These are phyloP conservation scores for Pharmacophagus antenor DNA, from an alignment of 2,888 invertebrate species.

Conservation along the genomic window DNA sequence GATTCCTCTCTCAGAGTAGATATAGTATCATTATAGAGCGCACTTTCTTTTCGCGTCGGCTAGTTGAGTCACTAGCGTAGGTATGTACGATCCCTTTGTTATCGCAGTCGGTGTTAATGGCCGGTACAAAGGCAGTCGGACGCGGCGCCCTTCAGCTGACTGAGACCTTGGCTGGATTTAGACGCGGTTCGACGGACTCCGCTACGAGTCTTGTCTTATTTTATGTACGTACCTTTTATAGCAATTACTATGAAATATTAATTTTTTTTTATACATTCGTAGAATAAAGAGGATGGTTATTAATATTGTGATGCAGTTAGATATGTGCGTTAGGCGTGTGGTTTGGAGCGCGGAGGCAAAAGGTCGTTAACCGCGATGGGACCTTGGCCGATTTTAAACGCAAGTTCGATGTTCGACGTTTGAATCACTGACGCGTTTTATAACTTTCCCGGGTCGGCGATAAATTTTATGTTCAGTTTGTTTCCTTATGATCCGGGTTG, in stretches of 20 bases:
- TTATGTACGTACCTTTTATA: constrained; percentile 53
- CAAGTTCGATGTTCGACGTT: constrained; percentile 51
- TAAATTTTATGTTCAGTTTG: constrained; percentile 69
- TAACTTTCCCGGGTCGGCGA: constrained; percentile 62
- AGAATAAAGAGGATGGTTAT: too few species aligned
- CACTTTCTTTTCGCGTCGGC: constrained; percentile 26
- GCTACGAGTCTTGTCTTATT: constrained; percentile 63
- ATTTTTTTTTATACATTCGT: constrained; percentile 2
- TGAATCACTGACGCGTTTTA: constrained; percentile 56
- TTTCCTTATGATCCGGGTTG: constrained; percentile 62
- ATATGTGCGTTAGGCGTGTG: neutral
- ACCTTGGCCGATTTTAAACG: constrained; percentile 78
- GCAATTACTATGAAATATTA: constrained; percentile 6
- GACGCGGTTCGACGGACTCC: constrained; percentile 74
- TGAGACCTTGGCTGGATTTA: constrained; percentile 79
- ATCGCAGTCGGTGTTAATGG: constrained; percentile 71
- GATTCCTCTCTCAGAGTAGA: constrained; percentile 12
- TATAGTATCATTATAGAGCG: constrained; percentile 11
- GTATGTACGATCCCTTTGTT: constrained; percentile 71
- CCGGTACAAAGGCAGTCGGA: constrained; percentile 68
- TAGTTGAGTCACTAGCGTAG: constrained; percentile 60
- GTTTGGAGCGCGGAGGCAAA: constrained; percentile 13
- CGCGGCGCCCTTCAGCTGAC: constrained; percentile 69
- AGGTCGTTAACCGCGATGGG: constrained; percentile 62
- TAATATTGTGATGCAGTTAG: neutral